phyloP scores from a whole-genome alignment of 1,140 invertebrate species.

The Drosophila simulans region DNA sequence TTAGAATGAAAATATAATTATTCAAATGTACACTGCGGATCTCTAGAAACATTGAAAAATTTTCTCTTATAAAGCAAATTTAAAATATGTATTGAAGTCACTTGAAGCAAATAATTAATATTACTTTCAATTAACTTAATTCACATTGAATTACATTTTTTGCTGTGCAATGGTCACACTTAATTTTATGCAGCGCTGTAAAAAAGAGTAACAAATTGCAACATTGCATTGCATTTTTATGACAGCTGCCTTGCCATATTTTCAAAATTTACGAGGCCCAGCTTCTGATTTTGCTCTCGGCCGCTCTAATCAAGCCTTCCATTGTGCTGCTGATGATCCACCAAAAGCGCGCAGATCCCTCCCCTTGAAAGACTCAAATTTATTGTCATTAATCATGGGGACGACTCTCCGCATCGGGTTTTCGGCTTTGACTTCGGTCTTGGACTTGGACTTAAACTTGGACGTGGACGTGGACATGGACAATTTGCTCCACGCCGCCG shows the following conservation, averaged over 20 bases:
- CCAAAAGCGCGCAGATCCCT: conserved; percentile 20
- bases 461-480: conserved; percentile 32
- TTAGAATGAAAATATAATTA: neutral
- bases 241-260: conserved; percentile 71
- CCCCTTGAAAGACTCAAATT: conserved; percentile 63
- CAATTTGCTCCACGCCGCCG: conserved; percentile 39
- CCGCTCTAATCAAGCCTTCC: conserved; percentile 69
- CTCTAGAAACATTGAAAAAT: too few species aligned
- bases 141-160: neutral
- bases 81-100: neutral
- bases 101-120: neutral
- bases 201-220: conserved; percentile 69
- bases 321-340: conserved; percentile 50
- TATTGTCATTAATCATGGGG: conserved; percentile 82
- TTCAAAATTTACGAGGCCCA: conserved; percentile 67
- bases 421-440: conserved; percentile 59
- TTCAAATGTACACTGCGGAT: too few species aligned
- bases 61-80: too few species aligned
- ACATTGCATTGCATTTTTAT: conserved; percentile 74
- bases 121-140: too few species aligned
- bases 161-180: conserved; percentile 21
- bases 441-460: conserved; percentile 18
- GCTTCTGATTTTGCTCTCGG: conserved; percentile 29
- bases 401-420: conserved; percentile 19
- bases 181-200: conserved; percentile 57